A percentile compares a stretch with the other conserved stretches of the same genome.
Evolutionary conservation across 1,140 invertebrate genomes (phyloP).

Genomic region (Chrysopa pallens): DNA sequence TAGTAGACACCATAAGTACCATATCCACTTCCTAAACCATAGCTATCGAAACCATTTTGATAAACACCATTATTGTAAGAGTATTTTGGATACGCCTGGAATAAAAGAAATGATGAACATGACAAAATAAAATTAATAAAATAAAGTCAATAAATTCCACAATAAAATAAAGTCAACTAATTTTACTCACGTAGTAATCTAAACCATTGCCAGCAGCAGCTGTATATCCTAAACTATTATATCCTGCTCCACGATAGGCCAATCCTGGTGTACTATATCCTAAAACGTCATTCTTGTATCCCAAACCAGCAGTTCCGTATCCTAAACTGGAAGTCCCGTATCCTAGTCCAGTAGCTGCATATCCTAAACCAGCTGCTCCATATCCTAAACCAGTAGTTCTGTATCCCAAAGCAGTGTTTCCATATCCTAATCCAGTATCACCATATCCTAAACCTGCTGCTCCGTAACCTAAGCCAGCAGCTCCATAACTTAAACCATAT

Average conservation of each 20-base stretch:
- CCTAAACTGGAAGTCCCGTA: too few species aligned
- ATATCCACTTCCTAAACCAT: too few species aligned
- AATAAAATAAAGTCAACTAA: too few species aligned
- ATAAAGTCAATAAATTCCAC: too few species aligned
- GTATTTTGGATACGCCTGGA: slow-evolving; percentile 24
- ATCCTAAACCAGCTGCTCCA: not conserved
- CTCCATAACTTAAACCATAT: not conserved
- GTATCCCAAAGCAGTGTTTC: not conserved
- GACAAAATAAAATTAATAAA: too few species aligned
- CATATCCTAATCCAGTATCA: not conserved
- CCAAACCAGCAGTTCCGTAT: not conserved
- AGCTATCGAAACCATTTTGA: too few species aligned
- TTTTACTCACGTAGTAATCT: too few species aligned
- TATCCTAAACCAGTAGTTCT: not conserved
- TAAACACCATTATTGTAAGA: slow-evolving; percentile 32
- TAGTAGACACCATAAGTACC: too few species aligned
- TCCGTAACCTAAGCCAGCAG: not conserved
- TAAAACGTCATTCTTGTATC: not conserved
- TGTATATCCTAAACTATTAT: not conserved
- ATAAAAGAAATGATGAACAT: too few species aligned
- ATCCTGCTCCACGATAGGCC: not conserved
- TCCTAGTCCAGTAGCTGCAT: not conserved
- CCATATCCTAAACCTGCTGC: not conserved
- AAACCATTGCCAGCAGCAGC: too few species aligned
- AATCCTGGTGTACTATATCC: not conserved